These are phyloP conservation scores for Ophiodon elongatus DNA, from an alignment of 2,113 vertebrate genomes.

Conservation along the genomic window DNA sequence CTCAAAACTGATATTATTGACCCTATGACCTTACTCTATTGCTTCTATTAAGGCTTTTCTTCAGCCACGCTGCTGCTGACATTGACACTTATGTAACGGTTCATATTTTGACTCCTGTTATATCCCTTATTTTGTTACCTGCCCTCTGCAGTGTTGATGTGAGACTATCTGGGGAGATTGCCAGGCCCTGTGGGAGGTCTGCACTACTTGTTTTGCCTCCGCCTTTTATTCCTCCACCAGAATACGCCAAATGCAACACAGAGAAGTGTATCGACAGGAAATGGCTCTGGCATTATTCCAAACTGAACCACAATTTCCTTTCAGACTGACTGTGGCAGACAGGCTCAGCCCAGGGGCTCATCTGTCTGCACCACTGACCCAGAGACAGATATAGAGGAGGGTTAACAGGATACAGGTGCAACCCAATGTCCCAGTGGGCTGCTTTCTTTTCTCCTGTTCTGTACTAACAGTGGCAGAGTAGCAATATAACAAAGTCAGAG, in stretches of 20 bases:
- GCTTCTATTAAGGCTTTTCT: neutral
- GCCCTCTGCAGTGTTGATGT: neutral
- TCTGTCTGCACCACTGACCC: slow-evolving; percentile 49
- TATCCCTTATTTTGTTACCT: neutral
- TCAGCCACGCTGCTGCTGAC: neutral
- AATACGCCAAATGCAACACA: neutral
- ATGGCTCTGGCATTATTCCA: neutral
- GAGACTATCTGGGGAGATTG: slow-evolving; percentile 4
- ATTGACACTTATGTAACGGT: neutral
- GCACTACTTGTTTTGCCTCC: neutral
- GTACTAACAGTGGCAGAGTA: neutral
- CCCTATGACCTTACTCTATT: neutral
- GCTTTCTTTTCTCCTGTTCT: neutral
- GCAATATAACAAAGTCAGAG: slow-evolving; percentile 1
- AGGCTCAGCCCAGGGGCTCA: slow-evolving; percentile 18
- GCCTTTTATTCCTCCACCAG: neutral
- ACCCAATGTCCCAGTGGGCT: slow-evolving; percentile 27
- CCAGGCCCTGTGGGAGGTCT: slow-evolving; percentile 10
- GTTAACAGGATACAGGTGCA: slow-evolving; percentile 50
- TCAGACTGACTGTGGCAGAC: neutral
- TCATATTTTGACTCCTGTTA: neutral
- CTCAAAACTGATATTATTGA: neutral
- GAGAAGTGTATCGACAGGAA: neutral
- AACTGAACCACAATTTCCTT: neutral
- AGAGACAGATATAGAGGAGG: slow-evolving; percentile 20